Evolutionary conservation across 2,888 invertebrate species (phyloP).

Genomic region (Mythimna ferrago): DNA sequence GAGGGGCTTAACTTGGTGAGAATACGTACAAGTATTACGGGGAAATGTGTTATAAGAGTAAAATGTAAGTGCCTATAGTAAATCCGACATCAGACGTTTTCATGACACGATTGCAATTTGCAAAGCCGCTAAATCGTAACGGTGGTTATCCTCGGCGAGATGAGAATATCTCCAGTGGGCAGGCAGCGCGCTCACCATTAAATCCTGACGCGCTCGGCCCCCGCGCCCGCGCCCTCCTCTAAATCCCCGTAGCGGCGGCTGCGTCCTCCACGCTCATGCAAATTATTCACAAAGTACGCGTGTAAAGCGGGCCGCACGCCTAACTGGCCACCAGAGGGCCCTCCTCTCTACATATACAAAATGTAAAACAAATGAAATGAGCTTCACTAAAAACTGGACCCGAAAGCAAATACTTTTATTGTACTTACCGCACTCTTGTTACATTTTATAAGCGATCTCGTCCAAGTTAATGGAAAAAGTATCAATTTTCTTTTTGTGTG

Average conservation of each 20-base stretch:
- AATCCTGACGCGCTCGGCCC: slow-evolving; percentile 69
- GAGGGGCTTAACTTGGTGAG: slow-evolving; percentile 46
- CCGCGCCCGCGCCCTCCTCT: slow-evolving; percentile 55
- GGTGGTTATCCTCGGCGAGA: slow-evolving; percentile 75
- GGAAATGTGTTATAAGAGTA: slow-evolving; percentile 45
- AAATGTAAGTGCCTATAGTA: slow-evolving; percentile 41
- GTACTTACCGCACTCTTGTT: slow-evolving; percentile 34
- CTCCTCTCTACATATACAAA: slow-evolving; percentile 68
- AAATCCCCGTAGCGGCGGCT: slow-evolving; percentile 60
- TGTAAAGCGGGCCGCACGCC: slow-evolving; percentile 76
- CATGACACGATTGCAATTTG: slow-evolving; percentile 72
- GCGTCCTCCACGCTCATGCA: slow-evolving; percentile 73
- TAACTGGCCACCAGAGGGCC: slow-evolving; percentile 77
- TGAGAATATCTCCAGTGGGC: slow-evolving; percentile 78
- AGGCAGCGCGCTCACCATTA: slow-evolving; percentile 75
- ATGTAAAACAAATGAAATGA: slow-evolving; percentile 70
- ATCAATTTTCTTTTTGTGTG: slow-evolving; percentile 46
- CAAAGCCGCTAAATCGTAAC: slow-evolving; percentile 76
- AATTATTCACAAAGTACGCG: slow-evolving; percentile 84
- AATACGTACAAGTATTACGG: slow-evolving; percentile 49
- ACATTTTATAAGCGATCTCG: slow-evolving; percentile 34
- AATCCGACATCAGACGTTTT: slow-evolving; percentile 65
- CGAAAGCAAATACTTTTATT: slow-evolving; percentile 57
- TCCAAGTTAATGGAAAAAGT: slow-evolving; percentile 40
- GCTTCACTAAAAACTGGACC: slow-evolving; percentile 59